Base-by-base conservation (phyloP, 2,797 vertebrate genomes). In the Astyanax mexicanus region DNA sequence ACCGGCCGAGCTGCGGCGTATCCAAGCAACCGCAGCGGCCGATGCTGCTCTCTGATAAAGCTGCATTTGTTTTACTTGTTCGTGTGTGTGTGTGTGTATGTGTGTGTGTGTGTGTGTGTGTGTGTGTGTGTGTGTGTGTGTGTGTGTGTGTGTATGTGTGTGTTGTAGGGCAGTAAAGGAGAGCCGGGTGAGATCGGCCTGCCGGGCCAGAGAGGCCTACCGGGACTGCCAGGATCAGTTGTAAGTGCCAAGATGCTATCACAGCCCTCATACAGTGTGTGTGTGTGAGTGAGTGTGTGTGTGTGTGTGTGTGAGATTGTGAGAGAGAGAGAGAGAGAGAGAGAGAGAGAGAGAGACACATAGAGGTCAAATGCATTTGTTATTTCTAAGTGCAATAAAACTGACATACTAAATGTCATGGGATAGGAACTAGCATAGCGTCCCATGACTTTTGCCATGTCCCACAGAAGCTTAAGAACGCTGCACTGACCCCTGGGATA, bases 11-110 rank as follows among this genome's bases (percentile, higher is more conserved):
- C 77, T 80, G 67, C 58, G 13, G 68, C 32, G 86, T 90, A 83
- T 85, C 88, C 84, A 86, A 90, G 88, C 90, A 90, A 91, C 89
- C 17, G 60, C 12, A 44, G 21, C 4, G 60, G 70, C 49, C 29
- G 80, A 86, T 85, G 77, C 77, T 77, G 77, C 81, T 71, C 51
- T 72, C 44, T 85, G 86, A 91, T 90, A 69, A 85, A 83, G 45
- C 71, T 55, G 75, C 79, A 82, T 86, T 45, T 74, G 62, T 82
- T 35, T 54, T 45, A 45, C 69, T 27, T 81, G 38, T 67, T 23
- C 27, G 52, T 45, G 52, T 66, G n/a, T 42, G 61, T 19, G 66
- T 32, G 49, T 65, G 64, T 54, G 67, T 40, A 51, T 69, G 67
- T 44, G n/a, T 58, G 38, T 68, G n/a, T 29, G 54, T 47, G 52